phyloP scores from a whole-genome alignment of 1,140 invertebrate genomes.

The Dendroctonus ponderosae region DNA sequence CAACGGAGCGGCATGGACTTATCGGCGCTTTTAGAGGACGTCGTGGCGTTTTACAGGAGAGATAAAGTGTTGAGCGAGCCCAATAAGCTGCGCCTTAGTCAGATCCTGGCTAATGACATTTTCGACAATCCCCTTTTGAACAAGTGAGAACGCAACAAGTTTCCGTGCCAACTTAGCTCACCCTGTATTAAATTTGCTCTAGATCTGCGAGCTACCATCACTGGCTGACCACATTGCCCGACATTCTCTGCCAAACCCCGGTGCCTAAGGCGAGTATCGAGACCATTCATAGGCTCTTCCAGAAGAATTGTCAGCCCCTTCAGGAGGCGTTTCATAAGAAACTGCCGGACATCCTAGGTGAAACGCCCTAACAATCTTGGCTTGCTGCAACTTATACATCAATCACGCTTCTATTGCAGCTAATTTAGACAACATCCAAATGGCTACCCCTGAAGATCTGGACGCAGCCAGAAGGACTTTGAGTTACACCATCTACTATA shows the following conservation, averaged over 20 bases:
- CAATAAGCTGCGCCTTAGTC: constrained; percentile 51
- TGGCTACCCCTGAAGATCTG: constrained; percentile 34
- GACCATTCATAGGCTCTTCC: constrained; percentile 26
- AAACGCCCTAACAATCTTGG: constrained; percentile 13
- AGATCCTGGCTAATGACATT: constrained; percentile 53
- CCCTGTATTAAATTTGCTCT: background rate
- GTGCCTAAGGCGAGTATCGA: constrained; percentile 19
- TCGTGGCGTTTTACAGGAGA: constrained; percentile 52
- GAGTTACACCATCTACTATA: constrained; percentile 26
- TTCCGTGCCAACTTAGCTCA: constrained; percentile 1
- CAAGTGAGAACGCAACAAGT: constrained; percentile 41
- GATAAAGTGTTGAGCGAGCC: constrained; percentile 42
- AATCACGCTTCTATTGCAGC: constrained; percentile 24
- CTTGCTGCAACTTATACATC: background rate
- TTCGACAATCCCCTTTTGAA: constrained; percentile 50
- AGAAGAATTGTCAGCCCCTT: constrained; percentile 31
- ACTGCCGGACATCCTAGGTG: constrained; percentile 53
- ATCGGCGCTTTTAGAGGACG: constrained; percentile 48
- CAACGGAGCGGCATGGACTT: constrained; percentile 27
- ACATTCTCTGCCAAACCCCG: constrained; percentile 24
- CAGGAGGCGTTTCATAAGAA: constrained; percentile 30
- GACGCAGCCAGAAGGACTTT: constrained; percentile 29
- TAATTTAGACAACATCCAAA: constrained; percentile 48
- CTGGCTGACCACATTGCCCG: constrained; percentile 49
- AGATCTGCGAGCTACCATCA: constrained; percentile 41